These are phyloP conservation scores for Cyanocitta stelleri DNA, from an alignment of 2,113 vertebrate species.

Conservation along the genomic window DNA sequence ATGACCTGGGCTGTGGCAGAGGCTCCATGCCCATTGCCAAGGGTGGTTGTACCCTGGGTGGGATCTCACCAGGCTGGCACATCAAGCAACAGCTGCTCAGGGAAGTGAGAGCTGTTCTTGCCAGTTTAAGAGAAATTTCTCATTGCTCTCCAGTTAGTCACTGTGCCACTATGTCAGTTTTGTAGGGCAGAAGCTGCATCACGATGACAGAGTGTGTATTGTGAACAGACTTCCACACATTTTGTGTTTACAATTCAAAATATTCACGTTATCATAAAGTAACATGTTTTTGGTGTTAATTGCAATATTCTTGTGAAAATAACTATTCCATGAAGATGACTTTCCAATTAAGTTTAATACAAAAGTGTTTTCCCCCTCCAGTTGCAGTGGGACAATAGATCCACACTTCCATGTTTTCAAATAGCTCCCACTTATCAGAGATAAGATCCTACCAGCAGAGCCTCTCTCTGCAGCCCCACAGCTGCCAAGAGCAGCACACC, in stretches of 20 bases:
- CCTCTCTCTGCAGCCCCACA: slow-evolving; percentile 16
- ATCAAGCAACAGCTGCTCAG: neutral
- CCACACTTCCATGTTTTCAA: neutral
- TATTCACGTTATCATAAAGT: neutral
- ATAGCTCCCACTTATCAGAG: slow-evolving; percentile 12
- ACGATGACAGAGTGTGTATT: neutral
- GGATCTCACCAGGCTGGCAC: neutral
- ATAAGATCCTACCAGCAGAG: slow-evolving; percentile 39
- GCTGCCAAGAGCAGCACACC: slow-evolving; percentile 41
- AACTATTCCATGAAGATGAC: neutral
- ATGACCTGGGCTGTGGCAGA: neutral
- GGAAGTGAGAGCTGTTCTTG: neutral
- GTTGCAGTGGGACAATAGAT: neutral
- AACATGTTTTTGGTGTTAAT: neutral
- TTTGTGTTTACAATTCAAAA: neutral
- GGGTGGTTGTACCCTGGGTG: neutral
- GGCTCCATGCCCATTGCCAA: neutral
- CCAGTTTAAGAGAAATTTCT: neutral
- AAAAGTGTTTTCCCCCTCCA: neutral
- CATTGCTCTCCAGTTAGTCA: neutral
- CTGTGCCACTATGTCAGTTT: neutral
- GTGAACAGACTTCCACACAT: neutral
- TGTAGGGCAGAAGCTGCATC: neutral
- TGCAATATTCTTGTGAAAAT: neutral
- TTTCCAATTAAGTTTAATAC: neutral